Conservation (phyloP, 2,797 vertebrate species). For the Coregonus ussuriensis region DNA sequence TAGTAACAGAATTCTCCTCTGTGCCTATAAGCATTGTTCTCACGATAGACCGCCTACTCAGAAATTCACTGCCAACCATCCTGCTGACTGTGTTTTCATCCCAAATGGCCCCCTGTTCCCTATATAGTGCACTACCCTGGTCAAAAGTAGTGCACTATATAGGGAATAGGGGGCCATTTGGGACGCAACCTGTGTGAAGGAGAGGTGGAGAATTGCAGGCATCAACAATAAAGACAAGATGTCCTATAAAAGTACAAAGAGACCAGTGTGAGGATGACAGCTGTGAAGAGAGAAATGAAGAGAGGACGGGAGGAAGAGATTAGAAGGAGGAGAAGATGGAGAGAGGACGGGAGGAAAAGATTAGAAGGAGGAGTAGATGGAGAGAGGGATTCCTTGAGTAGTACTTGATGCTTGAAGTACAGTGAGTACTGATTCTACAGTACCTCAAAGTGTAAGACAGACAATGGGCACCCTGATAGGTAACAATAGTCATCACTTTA, state of each 20-base stretch:
- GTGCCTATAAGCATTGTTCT: not conserved
- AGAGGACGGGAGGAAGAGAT: not conserved
- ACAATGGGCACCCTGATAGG: not conserved
- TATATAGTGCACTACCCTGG: not conserved
- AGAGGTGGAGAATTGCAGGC: not conserved
- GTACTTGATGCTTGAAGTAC: not conserved
- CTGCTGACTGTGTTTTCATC: not conserved
- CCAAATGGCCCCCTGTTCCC: not conserved
- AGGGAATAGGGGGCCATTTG: not conserved
- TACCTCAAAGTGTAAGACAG: not conserved
- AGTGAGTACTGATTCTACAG: not conserved
- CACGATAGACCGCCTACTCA: not conserved
- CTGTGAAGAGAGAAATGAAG: not conserved
- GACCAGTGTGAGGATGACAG: not conserved
- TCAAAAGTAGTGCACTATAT: not conserved
- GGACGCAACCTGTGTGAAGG: not conserved
- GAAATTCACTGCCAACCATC: not conserved
- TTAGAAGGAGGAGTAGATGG: not conserved
- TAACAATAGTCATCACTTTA: not conserved
- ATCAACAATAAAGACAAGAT: constrained; percentile 1
- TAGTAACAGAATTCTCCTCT: not conserved
- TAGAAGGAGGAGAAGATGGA: not conserved
- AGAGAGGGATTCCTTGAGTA: not conserved
- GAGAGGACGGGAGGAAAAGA: not conserved
- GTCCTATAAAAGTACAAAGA: not conserved